Conservation (phyloP, 2,113 vertebrate species). For the Oncorhynchus mykiss region DNA sequence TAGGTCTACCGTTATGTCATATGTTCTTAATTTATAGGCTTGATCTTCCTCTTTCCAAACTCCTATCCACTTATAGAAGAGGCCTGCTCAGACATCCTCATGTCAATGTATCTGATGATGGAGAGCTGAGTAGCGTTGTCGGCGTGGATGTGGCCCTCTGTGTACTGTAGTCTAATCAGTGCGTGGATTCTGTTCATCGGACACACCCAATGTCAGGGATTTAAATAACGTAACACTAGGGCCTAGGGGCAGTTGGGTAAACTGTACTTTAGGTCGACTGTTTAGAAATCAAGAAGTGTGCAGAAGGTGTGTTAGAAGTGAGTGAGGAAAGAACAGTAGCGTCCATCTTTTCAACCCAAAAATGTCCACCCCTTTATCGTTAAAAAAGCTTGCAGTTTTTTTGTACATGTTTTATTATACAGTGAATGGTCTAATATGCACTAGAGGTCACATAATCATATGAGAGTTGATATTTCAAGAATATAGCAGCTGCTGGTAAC, state of each 20-base stretch:
- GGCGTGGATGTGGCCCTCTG: no score
- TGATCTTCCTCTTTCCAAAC: neutral
- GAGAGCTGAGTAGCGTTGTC: neutral
- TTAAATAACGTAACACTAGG: no score
- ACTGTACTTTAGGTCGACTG: no score
- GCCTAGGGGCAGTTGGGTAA: no score
- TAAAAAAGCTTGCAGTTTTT: neutral
- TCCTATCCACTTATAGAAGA: neutral
- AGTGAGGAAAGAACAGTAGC: no score
- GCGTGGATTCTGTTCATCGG: no score
- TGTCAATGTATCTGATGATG: neutral
- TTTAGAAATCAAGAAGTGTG: no score
- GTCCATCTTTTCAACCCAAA: no score
- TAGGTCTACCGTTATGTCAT: neutral
- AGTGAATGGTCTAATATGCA: conserved; percentile 89
- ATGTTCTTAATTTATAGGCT: neutral
- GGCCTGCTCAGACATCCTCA: neutral
- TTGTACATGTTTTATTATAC: conserved; percentile 72
- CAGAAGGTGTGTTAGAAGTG: no score
- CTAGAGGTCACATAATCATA: conserved; percentile 85
- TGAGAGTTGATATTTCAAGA: conserved; percentile 84
- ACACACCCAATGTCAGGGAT: no score
- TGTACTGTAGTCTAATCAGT: no score
- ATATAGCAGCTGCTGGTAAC: conserved; percentile 84
- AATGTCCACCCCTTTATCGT: neutral